Conservation (phyloP, 2,797 vertebrate species). For the Cephalopachus bancanus region DNA sequence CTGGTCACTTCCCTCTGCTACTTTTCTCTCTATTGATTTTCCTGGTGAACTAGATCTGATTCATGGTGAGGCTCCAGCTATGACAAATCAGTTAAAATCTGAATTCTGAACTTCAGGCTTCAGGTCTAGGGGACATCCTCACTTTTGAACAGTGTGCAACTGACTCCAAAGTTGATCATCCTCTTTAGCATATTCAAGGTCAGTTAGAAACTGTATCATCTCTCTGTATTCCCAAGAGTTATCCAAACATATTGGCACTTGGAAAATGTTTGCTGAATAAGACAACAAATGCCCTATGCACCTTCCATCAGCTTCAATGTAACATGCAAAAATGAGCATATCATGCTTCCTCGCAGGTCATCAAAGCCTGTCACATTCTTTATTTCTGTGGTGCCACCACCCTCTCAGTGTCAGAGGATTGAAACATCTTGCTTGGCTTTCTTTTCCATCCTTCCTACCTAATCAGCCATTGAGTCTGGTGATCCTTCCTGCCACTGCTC, state of each 20-base stretch:
- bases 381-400: background rate
- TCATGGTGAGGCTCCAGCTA: background rate
- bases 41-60: background rate
- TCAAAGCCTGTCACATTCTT: background rate
- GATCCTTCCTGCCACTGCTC: background rate
- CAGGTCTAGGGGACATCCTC: background rate
- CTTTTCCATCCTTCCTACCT: background rate
- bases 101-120: background rate
- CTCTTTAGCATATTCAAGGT: background rate
- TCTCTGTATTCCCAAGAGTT: background rate
- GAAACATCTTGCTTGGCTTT: background rate
- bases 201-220: background rate
- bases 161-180: background rate
- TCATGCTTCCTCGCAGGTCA: background rate
- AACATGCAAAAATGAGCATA: too few species aligned
- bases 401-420: background rate
- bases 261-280: background rate
- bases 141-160: background rate
- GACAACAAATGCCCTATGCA: background rate
- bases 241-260: background rate
- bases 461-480: background rate
- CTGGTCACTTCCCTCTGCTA: background rate
- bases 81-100: background rate
- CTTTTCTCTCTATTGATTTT: background rate
- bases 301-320: background rate